These are phyloP conservation scores for Aporophyla lueneburgensis DNA, from an alignment of 2,888 invertebrate genomes.

Conservation along the genomic window DNA sequence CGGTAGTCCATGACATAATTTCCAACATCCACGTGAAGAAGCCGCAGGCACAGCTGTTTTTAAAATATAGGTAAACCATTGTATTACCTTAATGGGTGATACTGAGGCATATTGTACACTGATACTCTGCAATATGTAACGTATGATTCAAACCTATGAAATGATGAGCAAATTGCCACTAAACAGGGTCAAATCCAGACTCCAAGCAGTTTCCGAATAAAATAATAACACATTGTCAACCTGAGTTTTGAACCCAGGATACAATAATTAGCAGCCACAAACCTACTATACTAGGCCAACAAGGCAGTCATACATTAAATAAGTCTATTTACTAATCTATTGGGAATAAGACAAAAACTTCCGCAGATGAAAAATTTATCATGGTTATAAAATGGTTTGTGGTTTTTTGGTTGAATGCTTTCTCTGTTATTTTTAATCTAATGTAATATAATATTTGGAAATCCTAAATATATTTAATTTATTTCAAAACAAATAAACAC, in stretches of 20 bases:
- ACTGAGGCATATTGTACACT: too few relatives aligned
- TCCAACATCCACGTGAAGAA: too few relatives aligned
- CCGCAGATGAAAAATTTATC: not conserved
- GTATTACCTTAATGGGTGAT: too few relatives aligned
- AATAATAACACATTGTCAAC: not conserved
- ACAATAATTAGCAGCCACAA: not conserved
- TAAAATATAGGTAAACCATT: too few relatives aligned
- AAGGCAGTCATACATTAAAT: not conserved
- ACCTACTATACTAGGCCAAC: not conserved
- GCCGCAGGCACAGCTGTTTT: too few relatives aligned
- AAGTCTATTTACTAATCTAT: not conserved
- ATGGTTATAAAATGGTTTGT: not conserved
- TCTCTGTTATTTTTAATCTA: not conserved
- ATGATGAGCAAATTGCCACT: not conserved
- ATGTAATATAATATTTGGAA: not conserved
- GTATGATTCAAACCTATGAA: not conserved
- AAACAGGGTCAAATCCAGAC: not conserved
- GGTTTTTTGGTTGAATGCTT: not conserved
- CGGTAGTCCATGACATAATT: too few relatives aligned
- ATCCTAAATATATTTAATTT: not conserved
- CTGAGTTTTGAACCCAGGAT: not conserved
- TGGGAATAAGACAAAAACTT: not conserved
- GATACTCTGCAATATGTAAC: too few relatives aligned
- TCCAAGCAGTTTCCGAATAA: not conserved
- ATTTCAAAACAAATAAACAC: not conserved